Evolutionary conservation across 2,888 invertebrate genomes (phyloP), one percentile per base, ranked within the genome.

Genomic region (Ectobius pallidus): DNA sequence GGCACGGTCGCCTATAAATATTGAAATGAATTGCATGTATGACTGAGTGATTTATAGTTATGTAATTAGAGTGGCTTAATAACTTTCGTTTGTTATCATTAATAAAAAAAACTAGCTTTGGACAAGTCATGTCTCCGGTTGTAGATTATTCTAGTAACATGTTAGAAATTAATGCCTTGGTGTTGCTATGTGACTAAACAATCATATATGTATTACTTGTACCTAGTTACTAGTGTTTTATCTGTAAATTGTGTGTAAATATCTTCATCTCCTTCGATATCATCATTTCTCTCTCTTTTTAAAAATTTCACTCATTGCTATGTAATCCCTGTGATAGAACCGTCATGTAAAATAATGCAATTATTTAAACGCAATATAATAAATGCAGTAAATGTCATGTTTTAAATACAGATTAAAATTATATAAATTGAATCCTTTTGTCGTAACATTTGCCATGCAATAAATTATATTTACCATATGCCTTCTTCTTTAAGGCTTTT

Each of bases 121-220:
- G 11, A 34, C 34, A 6, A 34, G 34, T 34, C 34, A 34, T 11
- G 34, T 34, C 34, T 34, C n/a, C n/a, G n/a, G n/a, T 0, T 52
- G 25, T 18, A 25, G 14, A 52, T 7, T 9, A 25, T 22, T 52
- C 14, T 22, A 25, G 7, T 52, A 11, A 34, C 7, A 52, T 58
- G 58, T 58, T n/a, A n/a, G n/a, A 30, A 16, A 58, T n/a, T 7
- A 52, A 1, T 30, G 11, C 30, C 30, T 58, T 58, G 32, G n/a
- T 58, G 58, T 58, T n/a, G 52, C 14, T 22, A 52, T 25, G 58
- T 58, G 58, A 58, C 27, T 25, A 25, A 58, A 58, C 58, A 58
- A 58, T 58, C 58, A 58, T 58, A 16, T n/a, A 58, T 32, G 58
- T 34, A 34, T 58, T 32, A 30, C 16, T 30, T 58, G n/a, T 58